Percentiles rank a stretch among this genome's conserved stretches.
phyloP scores from a whole-genome alignment of 2,113 vertebrate genomes.

The Taxidea taxus region DNA sequence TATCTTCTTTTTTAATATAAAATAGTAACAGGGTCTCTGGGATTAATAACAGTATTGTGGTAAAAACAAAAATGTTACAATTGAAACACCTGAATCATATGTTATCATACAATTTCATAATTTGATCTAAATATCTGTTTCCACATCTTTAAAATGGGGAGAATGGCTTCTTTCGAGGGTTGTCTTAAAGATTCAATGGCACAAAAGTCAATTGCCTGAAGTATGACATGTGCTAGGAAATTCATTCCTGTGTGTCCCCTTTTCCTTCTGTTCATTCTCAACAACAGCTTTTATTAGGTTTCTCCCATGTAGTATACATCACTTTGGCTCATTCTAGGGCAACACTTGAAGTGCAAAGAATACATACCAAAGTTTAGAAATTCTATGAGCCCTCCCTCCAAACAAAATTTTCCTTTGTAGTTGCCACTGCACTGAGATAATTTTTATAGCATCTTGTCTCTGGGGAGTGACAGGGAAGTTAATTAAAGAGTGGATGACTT shows the following conservation, averaged over 20 bases:
- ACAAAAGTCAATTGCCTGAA: background rate
- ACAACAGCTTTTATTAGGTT: background rate
- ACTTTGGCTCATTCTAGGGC: background rate
- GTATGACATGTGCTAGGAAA: background rate
- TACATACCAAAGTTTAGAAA: background rate
- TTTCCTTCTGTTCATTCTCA: background rate
- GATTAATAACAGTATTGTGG: background rate
- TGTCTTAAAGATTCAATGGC: background rate
- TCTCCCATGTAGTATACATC: background rate
- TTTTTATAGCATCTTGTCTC: background rate
- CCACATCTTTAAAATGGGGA: background rate
- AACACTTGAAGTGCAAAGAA: background rate
- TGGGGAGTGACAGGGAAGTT: background rate
- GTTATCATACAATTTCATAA: background rate
- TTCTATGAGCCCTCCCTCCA: background rate
- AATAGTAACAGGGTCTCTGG: background rate
- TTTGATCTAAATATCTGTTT: background rate
- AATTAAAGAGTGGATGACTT: background rate
- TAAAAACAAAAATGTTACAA: background rate
- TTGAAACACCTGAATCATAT: background rate
- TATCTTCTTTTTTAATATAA: background rate
- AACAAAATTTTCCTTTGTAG: background rate
- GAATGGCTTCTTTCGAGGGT: background rate
- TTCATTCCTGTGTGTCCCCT: background rate
- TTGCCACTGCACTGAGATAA: background rate